Conservation (phyloP, 2,888 invertebrate species). For the Lasioglossum zephyrum region DNA sequence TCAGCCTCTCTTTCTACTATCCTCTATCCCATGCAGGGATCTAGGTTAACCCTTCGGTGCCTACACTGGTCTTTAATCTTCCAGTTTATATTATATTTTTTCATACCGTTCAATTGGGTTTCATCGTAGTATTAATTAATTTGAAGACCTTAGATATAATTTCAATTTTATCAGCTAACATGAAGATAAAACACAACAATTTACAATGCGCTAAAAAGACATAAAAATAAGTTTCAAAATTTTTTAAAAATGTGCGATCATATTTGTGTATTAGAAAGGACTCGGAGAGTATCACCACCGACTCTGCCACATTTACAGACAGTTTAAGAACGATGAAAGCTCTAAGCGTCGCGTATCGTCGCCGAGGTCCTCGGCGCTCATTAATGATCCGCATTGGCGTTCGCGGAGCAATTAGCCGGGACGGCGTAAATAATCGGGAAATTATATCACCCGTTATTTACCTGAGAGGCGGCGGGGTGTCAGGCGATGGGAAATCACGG, state of each 20-base stretch:
- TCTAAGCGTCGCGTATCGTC: neutral
- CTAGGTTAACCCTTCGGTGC: neutral
- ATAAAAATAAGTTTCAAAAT: neutral
- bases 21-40: neutral
- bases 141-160: neutral
- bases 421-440: slow-evolving; percentile 41
- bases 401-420: slow-evolving; percentile 15
- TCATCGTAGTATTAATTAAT: no score
- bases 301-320: neutral
- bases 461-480: slow-evolving; percentile 21
- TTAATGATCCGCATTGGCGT: slow-evolving; percentile 17
- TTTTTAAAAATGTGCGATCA: neutral
- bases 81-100: neutral
- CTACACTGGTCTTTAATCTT: neutral
- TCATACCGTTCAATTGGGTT: neutral
- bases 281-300: neutral
- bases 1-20: neutral
- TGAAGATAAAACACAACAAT: no score
- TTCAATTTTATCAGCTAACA: neutral
- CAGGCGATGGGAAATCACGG: slow-evolving; percentile 40
- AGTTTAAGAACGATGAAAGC: neutral
- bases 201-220: no score
- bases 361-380: neutral
- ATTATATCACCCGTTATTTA: slow-evolving; percentile 39
- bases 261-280: neutral